Base-by-base conservation (phyloP, 2,888 invertebrate species). In the Cataglyphis cursor region DNA sequence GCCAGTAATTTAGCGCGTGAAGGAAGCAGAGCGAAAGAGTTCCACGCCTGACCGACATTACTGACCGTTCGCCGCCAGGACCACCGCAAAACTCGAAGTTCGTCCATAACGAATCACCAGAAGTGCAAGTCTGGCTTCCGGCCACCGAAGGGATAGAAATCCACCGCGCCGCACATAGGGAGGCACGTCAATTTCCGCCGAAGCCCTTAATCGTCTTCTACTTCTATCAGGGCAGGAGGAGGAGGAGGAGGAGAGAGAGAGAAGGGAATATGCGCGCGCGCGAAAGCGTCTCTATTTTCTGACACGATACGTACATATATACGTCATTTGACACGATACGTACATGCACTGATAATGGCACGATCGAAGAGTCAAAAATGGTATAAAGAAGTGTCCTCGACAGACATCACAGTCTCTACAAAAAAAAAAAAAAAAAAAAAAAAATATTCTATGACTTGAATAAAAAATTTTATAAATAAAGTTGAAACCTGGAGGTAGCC, bases 81-180 rank as follows among this genome's bases (percentile, higher is more conserved):
- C 64, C 44, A 18, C 68, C 78, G 59, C 78, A 80, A 70, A 80
- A 61, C 70, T 80, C 78, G 12, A 80, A 80, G 78, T 80, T 70
- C 59, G 59, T n/a, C 59, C 70, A 61, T 78, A 80, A 70, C 78
- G 78, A 80, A 80, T 80, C 78, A 24, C 78, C 59, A 68, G 78
- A 80, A 70, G 78, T 80, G 78, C 78, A 70, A 80, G 59, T 61
- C 70, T 80, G 78, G 78, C 78, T 80, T 80, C 62, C 74, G 72
- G 51, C 73, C 62, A 64, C 62, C 35, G n/a, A 28, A 21, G 15
- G 72, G 62, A 12, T 74, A 51, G 51, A 74, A 81, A 70, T 80
- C 44, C 73, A 64, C 15, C 51, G 81, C 41, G 62, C 51, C 51
- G 21, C 51, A 73, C 28, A 24, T 24, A 78, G 57, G 31, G n/a